Evolutionary conservation across 2,113 vertebrate genomes (phyloP).

Genomic region (Piliocolobus tephrosceles): DNA sequence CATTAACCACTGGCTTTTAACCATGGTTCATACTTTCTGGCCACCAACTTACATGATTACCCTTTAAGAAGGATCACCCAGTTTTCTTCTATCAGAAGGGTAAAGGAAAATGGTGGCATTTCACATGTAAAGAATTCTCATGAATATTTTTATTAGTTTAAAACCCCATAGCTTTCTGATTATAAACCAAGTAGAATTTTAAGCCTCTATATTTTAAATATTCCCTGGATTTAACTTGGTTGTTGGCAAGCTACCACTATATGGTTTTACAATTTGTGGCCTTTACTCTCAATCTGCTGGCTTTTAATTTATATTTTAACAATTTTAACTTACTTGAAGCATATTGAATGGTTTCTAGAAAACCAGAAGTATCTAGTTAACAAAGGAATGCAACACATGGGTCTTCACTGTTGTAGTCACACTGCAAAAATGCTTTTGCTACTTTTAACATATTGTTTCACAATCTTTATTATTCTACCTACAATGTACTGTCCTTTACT

Average conservation of each 20-base stretch:
- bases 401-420: neutral
- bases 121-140: neutral
- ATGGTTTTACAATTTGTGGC: neutral
- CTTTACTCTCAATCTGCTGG: neutral
- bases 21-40: neutral
- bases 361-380: slow-evolving; percentile 7
- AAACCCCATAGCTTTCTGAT: neutral
- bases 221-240: slow-evolving; percentile 13
- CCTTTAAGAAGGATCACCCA: neutral
- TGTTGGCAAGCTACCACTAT: neutral
- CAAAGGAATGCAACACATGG: slow-evolving; percentile 1
- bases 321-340: slow-evolving; percentile 31
- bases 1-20: neutral
- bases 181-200: neutral
- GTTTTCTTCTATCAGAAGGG: neutral
- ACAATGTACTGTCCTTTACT: neutral
- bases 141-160: neutral
- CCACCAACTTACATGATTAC: neutral
- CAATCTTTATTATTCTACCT: neutral
- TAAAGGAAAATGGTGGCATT: neutral
- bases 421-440: slow-evolving; percentile 41
- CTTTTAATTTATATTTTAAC: slow-evolving; percentile 8
- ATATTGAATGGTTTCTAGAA: slow-evolving; percentile 52
- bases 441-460: slow-evolving; percentile 20
- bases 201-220: neutral